Base-by-base conservation (phyloP, 2,888 invertebrate species). In the Eupelmus urozonus region DNA sequence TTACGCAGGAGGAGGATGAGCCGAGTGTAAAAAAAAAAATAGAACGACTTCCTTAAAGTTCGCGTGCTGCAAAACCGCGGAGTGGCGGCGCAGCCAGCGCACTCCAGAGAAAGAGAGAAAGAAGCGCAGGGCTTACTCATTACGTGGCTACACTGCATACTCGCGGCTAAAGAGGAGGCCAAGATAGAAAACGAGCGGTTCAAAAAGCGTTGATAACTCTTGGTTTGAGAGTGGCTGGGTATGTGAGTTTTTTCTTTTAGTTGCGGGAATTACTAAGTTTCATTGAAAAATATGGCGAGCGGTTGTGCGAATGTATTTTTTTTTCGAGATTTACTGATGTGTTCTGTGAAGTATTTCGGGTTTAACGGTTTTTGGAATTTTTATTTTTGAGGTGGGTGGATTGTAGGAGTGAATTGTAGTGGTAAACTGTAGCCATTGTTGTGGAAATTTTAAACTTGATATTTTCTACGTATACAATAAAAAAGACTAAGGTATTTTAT, bases 11-110 rank as follows among this genome's bases (percentile, higher is more conserved):
- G 13, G 20, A 40, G 40, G 34, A 55, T 40, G 20, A 67, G 27
- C 23, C n/a, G 16, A 45, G 45, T n/a, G n/a, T n/a, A n/a, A n/a
- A n/a, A n/a, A 45, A 45, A 45, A 13, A 45, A 16, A 67, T 34
- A 67, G 55, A 40, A 40, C n/a, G 16, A 49, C n/a, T 55, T 67
- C 20, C 55, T 67, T 55, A 40, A 55, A 55, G 29, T 67, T 55
- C 34, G 3, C 5, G 3, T 27, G 23, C n/a, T n/a, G 69, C 16
- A 59, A 25, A 4, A 57, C 25, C 20, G 23, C 45, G 27, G 27
- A 34, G 20, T 45, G 42, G 53, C 40, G 63, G 42, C 42, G 40
- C 2, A 45, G 53, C 23, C 25, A 51, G 40, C 53, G 34, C 29
- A 40, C 71, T 71, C 40, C 23, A 71, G n/a, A n/a, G n/a, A n/a